Conservation (phyloP, 2,797 vertebrate species). For the Artibeus lituratus region DNA sequence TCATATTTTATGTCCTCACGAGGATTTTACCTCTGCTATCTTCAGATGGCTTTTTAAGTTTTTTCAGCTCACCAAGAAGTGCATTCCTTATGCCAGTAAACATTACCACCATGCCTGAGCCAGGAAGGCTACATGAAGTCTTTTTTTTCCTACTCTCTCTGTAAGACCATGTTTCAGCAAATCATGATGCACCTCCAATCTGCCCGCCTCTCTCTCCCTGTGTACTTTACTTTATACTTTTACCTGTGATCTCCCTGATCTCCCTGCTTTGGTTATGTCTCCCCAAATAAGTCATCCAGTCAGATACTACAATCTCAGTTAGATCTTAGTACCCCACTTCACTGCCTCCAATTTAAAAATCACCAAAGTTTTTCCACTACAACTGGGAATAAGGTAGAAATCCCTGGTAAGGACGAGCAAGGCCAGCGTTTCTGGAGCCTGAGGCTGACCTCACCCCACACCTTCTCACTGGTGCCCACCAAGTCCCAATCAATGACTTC, state of each 20-base stretch:
- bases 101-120: not conserved
- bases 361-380: not conserved
- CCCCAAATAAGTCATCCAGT: not conserved
- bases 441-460: not conserved
- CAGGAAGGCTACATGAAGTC: fast-evolving
- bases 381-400: not conserved
- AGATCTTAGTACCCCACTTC: not conserved
- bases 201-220: not conserved
- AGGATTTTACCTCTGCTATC: not conserved
- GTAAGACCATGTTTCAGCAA: not conserved
- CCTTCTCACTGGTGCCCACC: not conserved
- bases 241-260: not conserved
- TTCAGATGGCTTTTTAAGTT: not conserved
- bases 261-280: not conserved
- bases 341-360: not conserved
- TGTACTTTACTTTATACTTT: not conserved
- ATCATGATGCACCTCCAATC: not conserved
- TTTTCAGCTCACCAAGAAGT: not conserved
- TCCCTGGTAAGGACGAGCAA: fast-evolving
- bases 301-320: not conserved
- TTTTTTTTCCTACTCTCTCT: not conserved
- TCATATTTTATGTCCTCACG: not conserved
- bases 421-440: fast-evolving
- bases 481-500: fast-evolving
- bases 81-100: not conserved